These are phyloP conservation scores for Microctonus brassicae DNA, from an alignment of 2,888 invertebrate species.

Conservation along the genomic window DNA sequence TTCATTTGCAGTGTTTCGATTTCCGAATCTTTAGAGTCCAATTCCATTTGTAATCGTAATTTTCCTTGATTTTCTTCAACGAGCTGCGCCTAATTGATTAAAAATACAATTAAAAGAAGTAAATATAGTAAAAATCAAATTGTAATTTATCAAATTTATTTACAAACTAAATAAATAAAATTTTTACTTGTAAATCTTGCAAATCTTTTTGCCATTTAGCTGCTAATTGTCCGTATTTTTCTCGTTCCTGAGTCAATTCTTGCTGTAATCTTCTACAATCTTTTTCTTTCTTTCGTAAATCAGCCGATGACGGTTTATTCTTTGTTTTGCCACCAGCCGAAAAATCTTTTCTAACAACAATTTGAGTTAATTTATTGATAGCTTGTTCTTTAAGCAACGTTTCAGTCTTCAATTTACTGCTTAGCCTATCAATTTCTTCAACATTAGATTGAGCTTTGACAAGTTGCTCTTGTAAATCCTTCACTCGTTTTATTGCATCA, in stretches of 20 bases:
- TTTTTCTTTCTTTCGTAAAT: constrained; percentile 90
- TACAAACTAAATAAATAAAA: neutral
- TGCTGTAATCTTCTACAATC: constrained; percentile 95
- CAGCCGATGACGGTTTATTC: constrained; percentile 83
- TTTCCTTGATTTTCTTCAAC: constrained; percentile 84
- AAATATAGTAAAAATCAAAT: neutral
- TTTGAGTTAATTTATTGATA: constrained; percentile 96
- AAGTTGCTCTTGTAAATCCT: constrained; percentile 83
- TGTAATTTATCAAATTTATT: neutral
- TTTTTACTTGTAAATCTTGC: constrained; percentile 77
- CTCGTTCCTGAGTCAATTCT: constrained; percentile 92
- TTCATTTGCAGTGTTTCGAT: constrained; percentile 93
- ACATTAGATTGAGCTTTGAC: constrained; percentile 77
- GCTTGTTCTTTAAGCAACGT: constrained; percentile 92
- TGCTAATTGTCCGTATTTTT: constrained; percentile 91
- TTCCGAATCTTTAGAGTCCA: constrained; percentile 96
- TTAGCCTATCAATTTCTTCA: constrained; percentile 86
- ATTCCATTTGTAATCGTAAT: constrained; percentile 92
- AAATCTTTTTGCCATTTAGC: constrained; percentile 87
- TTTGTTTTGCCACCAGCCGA: constrained; percentile 83
- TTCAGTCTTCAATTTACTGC: constrained; percentile 88
- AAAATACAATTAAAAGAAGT: neutral
- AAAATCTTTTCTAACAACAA: constrained; percentile 93
- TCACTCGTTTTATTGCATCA: constrained; percentile 82
- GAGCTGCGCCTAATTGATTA: constrained; percentile 78